Conservation (phyloP, 2,797 vertebrate genomes). For the Antrozous pallidus region DNA sequence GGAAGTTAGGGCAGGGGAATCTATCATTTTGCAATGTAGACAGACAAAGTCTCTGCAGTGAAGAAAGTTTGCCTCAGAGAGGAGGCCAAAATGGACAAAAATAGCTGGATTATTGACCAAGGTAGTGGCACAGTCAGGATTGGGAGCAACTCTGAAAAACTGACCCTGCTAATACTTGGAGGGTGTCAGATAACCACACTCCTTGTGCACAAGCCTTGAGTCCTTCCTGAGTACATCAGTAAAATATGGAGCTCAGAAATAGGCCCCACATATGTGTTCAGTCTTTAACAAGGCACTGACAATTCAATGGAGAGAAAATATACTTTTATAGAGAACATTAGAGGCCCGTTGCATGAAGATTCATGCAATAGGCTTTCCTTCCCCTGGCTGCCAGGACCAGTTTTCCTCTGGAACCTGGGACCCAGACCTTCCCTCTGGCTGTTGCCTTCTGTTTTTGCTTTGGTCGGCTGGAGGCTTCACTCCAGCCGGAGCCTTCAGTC, state of each 20-base stretch:
- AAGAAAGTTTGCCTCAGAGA: not conserved
- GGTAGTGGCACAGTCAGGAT: not conserved
- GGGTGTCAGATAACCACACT: not conserved
- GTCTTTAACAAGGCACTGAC: not conserved
- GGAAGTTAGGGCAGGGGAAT: not conserved
- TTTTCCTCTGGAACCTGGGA: no score
- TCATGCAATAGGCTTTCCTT: no score
- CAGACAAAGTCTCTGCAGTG: not conserved
- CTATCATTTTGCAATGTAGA: not conserved
- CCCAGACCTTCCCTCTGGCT: no score
- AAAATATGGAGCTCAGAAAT: not conserved
- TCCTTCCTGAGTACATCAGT: not conserved
- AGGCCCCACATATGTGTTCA: no score
- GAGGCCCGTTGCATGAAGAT: no score
- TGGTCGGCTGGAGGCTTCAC: no score
- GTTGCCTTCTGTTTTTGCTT: no score
- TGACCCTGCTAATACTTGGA: not conserved
- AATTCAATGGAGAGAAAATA: not conserved
- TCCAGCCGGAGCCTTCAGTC: no score
- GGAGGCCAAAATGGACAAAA: not conserved
- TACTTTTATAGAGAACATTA: not conserved
- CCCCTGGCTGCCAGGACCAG: no score
- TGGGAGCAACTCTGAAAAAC: not conserved
- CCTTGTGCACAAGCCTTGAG: not conserved
- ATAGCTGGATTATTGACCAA: not conserved